Evolutionary conservation across 2,797 vertebrate genomes (phyloP).

Genomic region (Protonibea diacanthus): DNA sequence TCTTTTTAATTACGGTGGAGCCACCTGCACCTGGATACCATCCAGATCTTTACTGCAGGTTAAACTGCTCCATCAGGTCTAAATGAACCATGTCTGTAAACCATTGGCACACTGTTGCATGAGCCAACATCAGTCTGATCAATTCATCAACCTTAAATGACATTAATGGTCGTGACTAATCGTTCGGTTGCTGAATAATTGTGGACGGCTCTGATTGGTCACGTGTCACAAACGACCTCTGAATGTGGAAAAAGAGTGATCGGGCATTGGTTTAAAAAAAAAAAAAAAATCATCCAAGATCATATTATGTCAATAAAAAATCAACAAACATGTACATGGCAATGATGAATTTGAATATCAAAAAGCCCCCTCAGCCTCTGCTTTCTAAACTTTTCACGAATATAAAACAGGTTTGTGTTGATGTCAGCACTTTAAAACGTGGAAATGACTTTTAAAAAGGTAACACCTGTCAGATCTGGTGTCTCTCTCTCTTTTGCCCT

Average conservation of each 20-base stretch:
- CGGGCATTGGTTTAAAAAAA: background rate
- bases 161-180: background rate
- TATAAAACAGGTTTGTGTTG: background rate
- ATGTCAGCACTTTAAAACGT: slow-evolving; percentile 15
- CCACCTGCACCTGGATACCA: background rate
- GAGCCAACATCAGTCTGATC: slow-evolving; percentile 1
- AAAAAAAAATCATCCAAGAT: background rate
- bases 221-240: background rate
- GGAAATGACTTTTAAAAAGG: background rate
- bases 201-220: background rate
- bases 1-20: background rate
- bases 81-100: background rate
- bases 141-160: slow-evolving; percentile 13
- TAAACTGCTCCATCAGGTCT: background rate
- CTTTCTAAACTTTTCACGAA: background rate
- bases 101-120: background rate
- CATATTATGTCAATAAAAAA: background rate
- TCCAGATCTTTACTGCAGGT: background rate
- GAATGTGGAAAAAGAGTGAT: background rate
- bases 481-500: background rate
- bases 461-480: background rate
- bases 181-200: background rate
- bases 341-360: background rate
- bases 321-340: background rate
- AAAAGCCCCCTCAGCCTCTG: background rate